A percentile compares a stretch with the other conserved stretches of the same genome.
phyloP scores from a whole-genome alignment of 2,797 vertebrate genomes.

The Psittacula derbiana region DNA sequence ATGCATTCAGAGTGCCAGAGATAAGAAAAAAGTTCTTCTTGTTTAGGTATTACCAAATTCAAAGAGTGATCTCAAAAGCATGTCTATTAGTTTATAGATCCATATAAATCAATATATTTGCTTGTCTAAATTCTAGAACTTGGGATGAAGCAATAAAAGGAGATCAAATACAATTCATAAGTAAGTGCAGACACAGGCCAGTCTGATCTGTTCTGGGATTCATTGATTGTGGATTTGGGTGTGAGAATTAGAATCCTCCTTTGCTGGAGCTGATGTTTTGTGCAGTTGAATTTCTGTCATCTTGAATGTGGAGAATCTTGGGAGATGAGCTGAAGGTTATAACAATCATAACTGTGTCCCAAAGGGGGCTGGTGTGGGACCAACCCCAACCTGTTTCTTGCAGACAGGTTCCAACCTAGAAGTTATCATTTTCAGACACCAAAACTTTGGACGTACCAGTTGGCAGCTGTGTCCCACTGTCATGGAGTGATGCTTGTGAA shows the following conservation, averaged over 20 bases:
- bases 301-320: not conserved
- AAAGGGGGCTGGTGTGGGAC: not conserved
- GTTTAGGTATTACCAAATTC: not conserved
- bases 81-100: not conserved
- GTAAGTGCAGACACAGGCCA: not conserved
- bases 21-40: not conserved
- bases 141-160: not conserved
- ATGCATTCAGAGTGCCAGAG: not conserved
- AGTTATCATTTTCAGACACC: not conserved
- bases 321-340: not conserved
- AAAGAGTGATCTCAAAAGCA: not conserved
- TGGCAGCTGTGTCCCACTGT: not conserved
- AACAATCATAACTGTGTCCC: not conserved
- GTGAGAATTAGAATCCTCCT: not conserved
- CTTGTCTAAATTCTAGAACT: not conserved
- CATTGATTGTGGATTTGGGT: not conserved
- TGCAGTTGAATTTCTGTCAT: not conserved
- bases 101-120: not conserved
- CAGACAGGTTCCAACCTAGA: not conserved
- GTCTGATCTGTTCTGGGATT: not conserved
- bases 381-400: not conserved
- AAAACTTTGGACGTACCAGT: not conserved
- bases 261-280: not conserved
- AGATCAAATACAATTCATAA: not conserved
- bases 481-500: not conserved